Percentiles rank a stretch among this genome's conserved stretches.
These are phyloP conservation scores for Drosophila guanche DNA, from an alignment of 1,140 invertebrate genomes.

Conservation along the genomic window DNA sequence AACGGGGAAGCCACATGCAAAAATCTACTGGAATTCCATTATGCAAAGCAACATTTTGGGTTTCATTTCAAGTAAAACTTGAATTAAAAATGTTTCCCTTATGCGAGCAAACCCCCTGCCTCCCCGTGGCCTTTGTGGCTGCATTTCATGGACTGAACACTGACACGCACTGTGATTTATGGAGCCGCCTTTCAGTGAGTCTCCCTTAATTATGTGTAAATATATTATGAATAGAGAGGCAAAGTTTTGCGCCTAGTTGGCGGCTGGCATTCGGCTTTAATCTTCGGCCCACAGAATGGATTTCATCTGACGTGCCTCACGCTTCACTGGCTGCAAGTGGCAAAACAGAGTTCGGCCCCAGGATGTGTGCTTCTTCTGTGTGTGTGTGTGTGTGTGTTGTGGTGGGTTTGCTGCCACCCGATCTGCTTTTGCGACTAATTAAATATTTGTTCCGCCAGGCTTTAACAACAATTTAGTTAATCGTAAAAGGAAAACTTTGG, in stretches of 20 bases:
- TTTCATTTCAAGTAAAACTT: no score
- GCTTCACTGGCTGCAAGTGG: conserved; percentile 50
- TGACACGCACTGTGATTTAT: conserved; percentile 56
- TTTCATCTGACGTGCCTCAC: conserved; percentile 58
- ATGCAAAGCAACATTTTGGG: no score
- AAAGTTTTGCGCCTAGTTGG: conserved; percentile 50
- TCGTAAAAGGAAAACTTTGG: conserved; percentile 46
- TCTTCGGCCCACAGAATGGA: conserved; percentile 54
- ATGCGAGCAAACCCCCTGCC: no score
- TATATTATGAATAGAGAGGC: conserved; percentile 55
- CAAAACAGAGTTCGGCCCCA: conserved; percentile 48
- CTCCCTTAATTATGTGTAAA: conserved; percentile 65
- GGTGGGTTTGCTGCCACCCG: background rate
- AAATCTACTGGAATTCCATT: no score
- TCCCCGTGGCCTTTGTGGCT: no score
- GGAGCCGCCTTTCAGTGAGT: conserved; percentile 28
- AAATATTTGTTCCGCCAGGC: conserved; percentile 69
- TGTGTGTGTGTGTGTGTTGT: no score
- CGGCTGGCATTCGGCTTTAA: conserved; percentile 51
- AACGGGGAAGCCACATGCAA: no score
- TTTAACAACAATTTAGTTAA: conserved; percentile 47
- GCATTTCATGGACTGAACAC: no score
- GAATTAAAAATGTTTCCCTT: no score
- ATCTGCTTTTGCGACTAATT: conserved; percentile 51
- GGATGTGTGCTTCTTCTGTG: conserved; percentile 35